Conservation (phyloP, 35 echinoderm and acorn worm species). For the Apostichopus parvimensis region DNA sequence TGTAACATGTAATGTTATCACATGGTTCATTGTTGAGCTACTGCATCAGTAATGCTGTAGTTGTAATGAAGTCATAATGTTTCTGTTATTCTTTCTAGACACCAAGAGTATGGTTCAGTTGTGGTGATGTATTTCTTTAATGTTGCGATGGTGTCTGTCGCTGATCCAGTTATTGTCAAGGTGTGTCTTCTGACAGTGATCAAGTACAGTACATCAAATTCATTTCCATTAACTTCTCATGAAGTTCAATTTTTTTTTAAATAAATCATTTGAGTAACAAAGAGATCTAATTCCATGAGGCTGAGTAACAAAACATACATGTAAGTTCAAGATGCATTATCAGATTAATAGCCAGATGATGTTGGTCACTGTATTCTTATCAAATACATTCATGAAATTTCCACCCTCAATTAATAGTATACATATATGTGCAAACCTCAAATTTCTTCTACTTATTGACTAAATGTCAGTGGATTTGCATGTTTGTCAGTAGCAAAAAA, state of each 20-base stretch:
- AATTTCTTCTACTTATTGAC: no score
- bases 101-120: slow-evolving; percentile 16
- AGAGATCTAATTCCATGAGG: no score
- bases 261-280: neutral
- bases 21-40: neutral
- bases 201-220: neutral
- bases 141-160: neutral
- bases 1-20: neutral
- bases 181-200: neutral
- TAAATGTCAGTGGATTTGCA: no score
- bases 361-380: no score
- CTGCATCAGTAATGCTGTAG: neutral
- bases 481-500: no score
- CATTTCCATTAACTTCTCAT: neutral
- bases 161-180: slow-evolving; percentile 27
- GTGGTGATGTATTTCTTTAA: neutral
- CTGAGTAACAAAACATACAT: no score
- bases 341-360: no score
- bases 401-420: no score
- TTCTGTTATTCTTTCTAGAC: neutral
- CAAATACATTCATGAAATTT: no score
- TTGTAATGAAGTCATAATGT: neutral
- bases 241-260: neutral
- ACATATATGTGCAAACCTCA: no score
- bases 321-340: no score